Conservation (phyloP, 2,888 invertebrate species). For the Spilosoma lubricipeda region DNA sequence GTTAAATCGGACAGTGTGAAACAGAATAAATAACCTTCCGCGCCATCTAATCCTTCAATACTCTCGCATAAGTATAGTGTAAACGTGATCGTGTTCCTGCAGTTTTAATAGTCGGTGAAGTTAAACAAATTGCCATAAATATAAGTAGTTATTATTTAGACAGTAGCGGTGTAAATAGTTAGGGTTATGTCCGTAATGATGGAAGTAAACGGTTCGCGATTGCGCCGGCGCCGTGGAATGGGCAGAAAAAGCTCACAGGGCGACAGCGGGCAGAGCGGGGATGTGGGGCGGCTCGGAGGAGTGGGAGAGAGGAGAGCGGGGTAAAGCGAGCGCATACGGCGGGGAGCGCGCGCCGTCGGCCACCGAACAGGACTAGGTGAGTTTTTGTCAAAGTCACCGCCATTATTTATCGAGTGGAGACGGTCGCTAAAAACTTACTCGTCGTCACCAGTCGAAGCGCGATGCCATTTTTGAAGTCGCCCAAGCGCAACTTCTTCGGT, state of each 20-base stretch:
- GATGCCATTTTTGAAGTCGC: constrained; percentile 83
- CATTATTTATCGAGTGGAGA: constrained; percentile 86
- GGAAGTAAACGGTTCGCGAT: constrained; percentile 78
- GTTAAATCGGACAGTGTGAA: constrained; percentile 76
- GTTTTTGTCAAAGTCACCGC: constrained; percentile 86
- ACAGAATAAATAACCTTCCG: constrained; percentile 77
- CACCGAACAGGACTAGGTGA: constrained; percentile 85
- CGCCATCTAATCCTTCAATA: constrained; percentile 84
- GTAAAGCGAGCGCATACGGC: constrained; percentile 53
- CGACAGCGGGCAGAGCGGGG: constrained; percentile 59
- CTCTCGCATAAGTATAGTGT: constrained; percentile 86
- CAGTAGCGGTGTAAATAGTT: constrained; percentile 84
- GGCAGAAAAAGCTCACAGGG: constrained; percentile 76
- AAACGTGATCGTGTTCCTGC: constrained; percentile 86
- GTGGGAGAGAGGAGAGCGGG: constrained; percentile 42
- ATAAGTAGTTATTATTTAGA: constrained; percentile 85
- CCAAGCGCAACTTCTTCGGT: constrained; percentile 75
- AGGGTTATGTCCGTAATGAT: constrained; percentile 73
- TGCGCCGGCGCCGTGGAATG: constrained; percentile 81
- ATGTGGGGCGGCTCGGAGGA: constrained; percentile 46
- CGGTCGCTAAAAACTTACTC: constrained; percentile 85
- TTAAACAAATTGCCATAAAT: constrained; percentile 87
- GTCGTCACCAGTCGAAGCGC: constrained; percentile 74
- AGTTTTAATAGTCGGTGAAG: constrained; percentile 85
- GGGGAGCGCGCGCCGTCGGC: constrained; percentile 80